Percentiles rank a stretch among this genome's conserved stretches.
Conservation (phyloP, 1,140 invertebrate genomes). For the Papilio aristodemus region DNA sequence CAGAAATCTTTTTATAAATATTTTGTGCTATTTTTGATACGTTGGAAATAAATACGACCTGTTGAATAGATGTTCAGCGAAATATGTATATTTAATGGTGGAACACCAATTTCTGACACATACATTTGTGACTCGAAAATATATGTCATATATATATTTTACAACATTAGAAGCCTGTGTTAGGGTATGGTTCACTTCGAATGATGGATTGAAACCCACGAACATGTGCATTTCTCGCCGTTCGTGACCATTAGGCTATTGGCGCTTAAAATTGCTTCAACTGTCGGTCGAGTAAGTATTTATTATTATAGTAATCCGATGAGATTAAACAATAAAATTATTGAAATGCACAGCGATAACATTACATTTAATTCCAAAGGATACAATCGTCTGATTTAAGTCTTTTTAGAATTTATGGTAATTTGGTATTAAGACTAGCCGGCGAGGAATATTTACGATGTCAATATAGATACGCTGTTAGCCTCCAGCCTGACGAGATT, state of each 20-base stretch:
- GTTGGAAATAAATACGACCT: background rate
- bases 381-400: slow-evolving; percentile 28
- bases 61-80: too few species aligned
- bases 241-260: too few species aligned
- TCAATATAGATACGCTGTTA: slow-evolving; percentile 35
- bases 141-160: too few species aligned
- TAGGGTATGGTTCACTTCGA: too few species aligned
- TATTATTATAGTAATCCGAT: background rate
- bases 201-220: too few species aligned
- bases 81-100: too few species aligned
- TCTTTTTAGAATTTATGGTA: slow-evolving; percentile 33
- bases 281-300: too few species aligned
- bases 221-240: too few species aligned
- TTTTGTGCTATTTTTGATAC: background rate
- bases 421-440: slow-evolving; percentile 34
- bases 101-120: too few species aligned
- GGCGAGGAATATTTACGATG: slow-evolving; percentile 34
- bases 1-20: background rate
- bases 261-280: too few species aligned
- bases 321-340: background rate
- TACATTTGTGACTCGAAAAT: too few species aligned
- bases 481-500: slow-evolving; percentile 55
- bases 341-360: background rate
- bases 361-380: slow-evolving; percentile 19
- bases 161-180: too few species aligned